phyloP scores from a whole-genome alignment of 92 coral and sea anemone species.

The Anthopleura xanthogrammica region DNA sequence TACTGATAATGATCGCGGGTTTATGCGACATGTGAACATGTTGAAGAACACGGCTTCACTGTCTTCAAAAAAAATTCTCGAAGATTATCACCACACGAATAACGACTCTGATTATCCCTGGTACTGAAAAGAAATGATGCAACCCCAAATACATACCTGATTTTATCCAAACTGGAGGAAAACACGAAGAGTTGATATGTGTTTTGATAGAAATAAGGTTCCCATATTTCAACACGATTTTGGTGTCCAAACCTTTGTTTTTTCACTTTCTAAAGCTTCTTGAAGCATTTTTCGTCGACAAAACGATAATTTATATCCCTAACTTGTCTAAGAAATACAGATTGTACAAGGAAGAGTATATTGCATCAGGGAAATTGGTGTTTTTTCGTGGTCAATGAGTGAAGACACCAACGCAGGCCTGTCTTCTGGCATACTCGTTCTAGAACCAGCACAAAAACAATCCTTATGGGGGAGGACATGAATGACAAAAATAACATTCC shows the following conservation, averaged over 20 bases:
- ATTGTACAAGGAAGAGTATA: background rate
- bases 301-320: background rate
- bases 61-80: background rate
- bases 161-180: background rate
- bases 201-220: background rate
- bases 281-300: background rate
- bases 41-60: background rate
- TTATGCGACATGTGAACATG: background rate
- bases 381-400: constrained; percentile 14
- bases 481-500: background rate
- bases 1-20: background rate
- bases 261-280: constrained; percentile 21
- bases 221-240: constrained; percentile 10
- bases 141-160: constrained; percentile 7
- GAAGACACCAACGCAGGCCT: constrained; percentile 22
- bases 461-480: background rate
- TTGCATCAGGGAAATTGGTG: background rate
- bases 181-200: background rate
- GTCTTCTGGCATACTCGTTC: background rate
- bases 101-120: background rate
- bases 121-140: background rate
- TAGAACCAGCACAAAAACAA: background rate
- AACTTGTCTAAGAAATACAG: background rate
- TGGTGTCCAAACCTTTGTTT: background rate
- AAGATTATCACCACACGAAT: no score